phyloP scores from a whole-genome alignment of 2,888 invertebrate genomes.

The Hypomecis atomaria region DNA sequence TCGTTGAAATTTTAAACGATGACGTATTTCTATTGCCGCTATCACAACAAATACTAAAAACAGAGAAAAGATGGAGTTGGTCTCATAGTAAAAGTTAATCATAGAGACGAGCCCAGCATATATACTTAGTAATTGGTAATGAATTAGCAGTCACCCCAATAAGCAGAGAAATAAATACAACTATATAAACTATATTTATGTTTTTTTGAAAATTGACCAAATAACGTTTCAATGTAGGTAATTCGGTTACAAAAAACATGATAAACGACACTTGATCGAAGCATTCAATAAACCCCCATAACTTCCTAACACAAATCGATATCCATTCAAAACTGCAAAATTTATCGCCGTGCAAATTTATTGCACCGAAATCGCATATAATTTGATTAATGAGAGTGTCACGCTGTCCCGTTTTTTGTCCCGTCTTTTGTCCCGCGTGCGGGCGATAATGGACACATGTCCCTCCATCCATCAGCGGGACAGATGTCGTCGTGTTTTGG shows the following conservation, averaged over 20 bases:
- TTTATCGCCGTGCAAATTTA: slow-evolving; percentile 57
- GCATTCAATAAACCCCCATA: slow-evolving; percentile 34
- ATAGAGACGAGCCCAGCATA: too few relatives aligned
- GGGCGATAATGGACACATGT: slow-evolving; percentile 80
- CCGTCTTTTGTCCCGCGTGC: slow-evolving; percentile 41
- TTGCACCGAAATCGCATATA: slow-evolving; percentile 64
- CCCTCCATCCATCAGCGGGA: slow-evolving; percentile 74
- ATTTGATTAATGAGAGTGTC: slow-evolving; percentile 76
- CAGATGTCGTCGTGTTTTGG: slow-evolving; percentile 49
- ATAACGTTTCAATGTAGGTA: too few relatives aligned
- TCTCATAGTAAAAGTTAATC: too few relatives aligned
- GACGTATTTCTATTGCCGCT: too few relatives aligned
- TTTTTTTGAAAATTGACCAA: too few relatives aligned
- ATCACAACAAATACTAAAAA: too few relatives aligned
- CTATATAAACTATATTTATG: too few relatives aligned
- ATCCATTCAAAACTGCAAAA: slow-evolving; percentile 45
- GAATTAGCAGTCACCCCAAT: too few relatives aligned
- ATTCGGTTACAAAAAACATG: background rate
- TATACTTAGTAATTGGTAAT: too few relatives aligned
- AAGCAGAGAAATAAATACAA: too few relatives aligned
- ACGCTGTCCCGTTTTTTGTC: slow-evolving; percentile 50
- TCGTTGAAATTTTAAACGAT: too few relatives aligned
- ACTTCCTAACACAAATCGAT: slow-evolving; percentile 37
- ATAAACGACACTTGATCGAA: slow-evolving; percentile 10
- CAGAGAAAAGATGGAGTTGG: too few relatives aligned